A percentile compares a stretch with the other conserved stretches of the same genome.
Evolutionary conservation across 2,888 invertebrate genomes (phyloP).

Genomic region (Xestia xanthographa): DNA sequence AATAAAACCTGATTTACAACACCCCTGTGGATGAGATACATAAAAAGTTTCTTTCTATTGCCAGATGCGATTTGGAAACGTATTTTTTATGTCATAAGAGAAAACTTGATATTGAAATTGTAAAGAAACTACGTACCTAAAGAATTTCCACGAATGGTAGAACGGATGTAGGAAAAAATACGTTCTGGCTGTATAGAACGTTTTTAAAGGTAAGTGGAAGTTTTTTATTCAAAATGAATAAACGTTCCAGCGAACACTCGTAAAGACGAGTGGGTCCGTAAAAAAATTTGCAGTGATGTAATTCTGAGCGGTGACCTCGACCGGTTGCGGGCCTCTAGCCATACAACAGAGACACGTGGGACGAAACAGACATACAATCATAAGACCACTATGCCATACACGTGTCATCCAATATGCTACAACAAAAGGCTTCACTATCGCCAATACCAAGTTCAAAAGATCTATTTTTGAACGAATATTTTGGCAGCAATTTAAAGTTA

Average conservation of each 20-base stretch:
- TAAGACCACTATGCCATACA: constrained; percentile 50
- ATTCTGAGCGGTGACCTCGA: constrained; percentile 69
- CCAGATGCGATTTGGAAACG: constrained; percentile 26
- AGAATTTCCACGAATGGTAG: constrained; percentile 1
- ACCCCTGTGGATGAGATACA: constrained; percentile 20
- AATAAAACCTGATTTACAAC: constrained; percentile 57
- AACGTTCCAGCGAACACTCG: constrained; percentile 27
- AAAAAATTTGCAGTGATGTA: constrained; percentile 74
- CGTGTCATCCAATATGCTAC: constrained; percentile 31
- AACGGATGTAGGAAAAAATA: constrained; percentile 39
- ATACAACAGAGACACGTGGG: constrained; percentile 66
- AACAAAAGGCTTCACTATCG: constrained; percentile 12
- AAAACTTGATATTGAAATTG: constrained; percentile 14
- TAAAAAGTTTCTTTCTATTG: constrained; percentile 24
- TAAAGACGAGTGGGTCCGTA: constrained; percentile 48
- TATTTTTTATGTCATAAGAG: constrained; percentile 25
- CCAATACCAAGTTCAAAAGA: constrained; percentile 3
- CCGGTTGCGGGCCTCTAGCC: constrained; percentile 63
- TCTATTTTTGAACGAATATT: constrained; percentile 21
- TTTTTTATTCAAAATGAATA: constrained; percentile 49
- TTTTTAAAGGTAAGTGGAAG: constrained; percentile 26
- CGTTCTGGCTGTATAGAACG: background rate
- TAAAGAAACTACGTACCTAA: constrained; percentile 7
- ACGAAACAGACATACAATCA: constrained; percentile 52
- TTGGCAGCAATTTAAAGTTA: constrained; percentile 27